Evolutionary conservation across 2,113 vertebrate species (phyloP).

Genomic region (Labrus mixtus): DNA sequence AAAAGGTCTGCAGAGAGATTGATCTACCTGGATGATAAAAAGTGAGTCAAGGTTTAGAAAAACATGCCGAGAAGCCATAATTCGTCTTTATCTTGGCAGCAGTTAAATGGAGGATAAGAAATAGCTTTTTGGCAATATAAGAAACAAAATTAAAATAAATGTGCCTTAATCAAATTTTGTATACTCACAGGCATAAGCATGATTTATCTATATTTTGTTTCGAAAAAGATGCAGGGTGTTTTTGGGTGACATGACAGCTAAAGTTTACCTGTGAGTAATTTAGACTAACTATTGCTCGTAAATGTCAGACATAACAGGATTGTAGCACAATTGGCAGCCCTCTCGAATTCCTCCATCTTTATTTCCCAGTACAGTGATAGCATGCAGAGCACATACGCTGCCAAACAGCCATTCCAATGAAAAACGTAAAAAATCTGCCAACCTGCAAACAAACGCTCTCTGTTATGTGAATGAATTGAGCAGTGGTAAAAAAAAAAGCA

Average conservation of each 20-base stretch:
- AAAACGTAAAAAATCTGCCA: constrained; percentile 26
- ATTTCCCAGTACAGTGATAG: constrained; percentile 44
- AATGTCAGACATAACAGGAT: constrained; percentile 50
- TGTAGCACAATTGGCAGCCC: constrained; percentile 47
- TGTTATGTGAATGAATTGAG: constrained; percentile 38
- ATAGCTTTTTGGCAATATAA: constrained; percentile 33
- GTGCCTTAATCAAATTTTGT: constrained; percentile 63
- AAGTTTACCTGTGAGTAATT: constrained; percentile 57
- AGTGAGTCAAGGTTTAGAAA: constrained; percentile 17
- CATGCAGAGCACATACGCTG: constrained; percentile 56
- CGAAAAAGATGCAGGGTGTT: background rate
- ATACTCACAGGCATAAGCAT: constrained; percentile 43
- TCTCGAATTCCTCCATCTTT: constrained; percentile 52
- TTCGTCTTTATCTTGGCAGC: constrained; percentile 27
- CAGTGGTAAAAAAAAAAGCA: background rate
- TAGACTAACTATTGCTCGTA: constrained; percentile 55
- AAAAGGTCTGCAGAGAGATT: constrained; percentile 16
- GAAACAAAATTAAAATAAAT: constrained; percentile 38
- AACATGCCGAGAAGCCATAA: background rate
- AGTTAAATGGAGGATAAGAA: constrained; percentile 30
- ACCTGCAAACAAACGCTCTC: constrained; percentile 40
- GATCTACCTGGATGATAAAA: constrained; percentile 10
- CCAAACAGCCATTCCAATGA: constrained; percentile 44
- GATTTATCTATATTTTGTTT: constrained; percentile 57
- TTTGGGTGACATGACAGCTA: constrained; percentile 18